Base-by-base conservation (phyloP, 2,113 vertebrate species). In the Serilophus lunatus region DNA sequence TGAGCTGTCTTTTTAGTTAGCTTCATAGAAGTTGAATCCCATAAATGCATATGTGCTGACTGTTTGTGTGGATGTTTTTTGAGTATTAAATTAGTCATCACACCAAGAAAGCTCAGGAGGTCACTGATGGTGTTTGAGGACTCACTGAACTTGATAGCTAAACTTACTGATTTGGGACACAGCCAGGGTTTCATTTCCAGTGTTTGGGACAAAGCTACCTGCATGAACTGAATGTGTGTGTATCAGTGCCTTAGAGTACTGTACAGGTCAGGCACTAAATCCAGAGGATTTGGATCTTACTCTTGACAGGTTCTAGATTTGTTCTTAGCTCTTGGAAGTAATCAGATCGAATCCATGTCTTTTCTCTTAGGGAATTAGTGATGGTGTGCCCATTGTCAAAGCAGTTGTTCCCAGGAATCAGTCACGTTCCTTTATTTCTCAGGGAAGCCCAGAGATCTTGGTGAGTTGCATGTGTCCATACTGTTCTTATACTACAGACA, bases 371-470 rank as follows among this genome's bases (percentile, higher is more conserved):
- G 99, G 99, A 68, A 99, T 99, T 97, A 99, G 99, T 97, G 99
- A 99, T 95, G 98, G 97, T 51, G 97, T 99, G 74, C 98, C 99
- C 12, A 97, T 99, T 36, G 97, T 99, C 77, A 99, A 99, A 95
- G 99, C 98, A 6, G 96, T 99, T 47, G 98, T 99, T 18, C 99
- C 99, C 74, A 99, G 98, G 97, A 99, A 98, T 97, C 99, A 99
- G 90, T 98, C 99, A 56, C 99, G 99, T 91, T 99, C 99, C 66
- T 99, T 99, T 97, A 99, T 99, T 98, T 99, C 98, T 77, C 99
- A 99, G 96, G 99, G 99, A 88, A 99, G 99, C 86, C 99, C 99
- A 29, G 99, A 99, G 97, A 98, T 98, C 50, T 93, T 99, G 99
- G 99, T 99, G 97, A 99, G 99, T 98, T 70, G 19, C 18, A 15